These are phyloP conservation scores for Agonum fuliginosum DNA, from an alignment of 2,888 invertebrate genomes.

Conservation along the genomic window DNA sequence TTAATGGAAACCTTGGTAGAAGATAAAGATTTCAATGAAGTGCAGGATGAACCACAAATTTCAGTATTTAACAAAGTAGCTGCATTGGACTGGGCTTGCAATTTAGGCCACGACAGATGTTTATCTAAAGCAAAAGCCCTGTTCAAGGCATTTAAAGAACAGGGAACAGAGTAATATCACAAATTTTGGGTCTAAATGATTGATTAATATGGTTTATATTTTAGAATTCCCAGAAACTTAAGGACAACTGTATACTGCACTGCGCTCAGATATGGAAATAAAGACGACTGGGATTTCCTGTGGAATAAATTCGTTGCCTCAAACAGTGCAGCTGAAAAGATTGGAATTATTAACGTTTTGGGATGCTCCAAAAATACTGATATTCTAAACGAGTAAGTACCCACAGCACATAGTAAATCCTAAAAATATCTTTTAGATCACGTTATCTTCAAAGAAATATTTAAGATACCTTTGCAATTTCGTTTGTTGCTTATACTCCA, in stretches of 20 bases:
- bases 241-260: conserved; percentile 85
- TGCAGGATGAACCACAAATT: conserved; percentile 71
- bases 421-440: too few relatives aligned
- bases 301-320: conserved; percentile 76
- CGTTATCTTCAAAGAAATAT: too few relatives aligned
- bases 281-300: conserved; percentile 79
- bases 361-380: conserved; percentile 79
- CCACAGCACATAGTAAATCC: not conserved
- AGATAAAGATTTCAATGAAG: conserved; percentile 61
- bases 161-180: conserved; percentile 57
- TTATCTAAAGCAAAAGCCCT: conserved; percentile 71
- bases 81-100: conserved; percentile 80
- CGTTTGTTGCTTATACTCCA: too few relatives aligned
- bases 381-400: conserved; percentile 75
- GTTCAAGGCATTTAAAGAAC: conserved; percentile 70
- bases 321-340: conserved; percentile 82
- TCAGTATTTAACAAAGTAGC: conserved; percentile 77
- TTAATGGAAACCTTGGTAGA: conserved; percentile 62
- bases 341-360: conserved; percentile 78
- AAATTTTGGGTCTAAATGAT: conserved; percentile 46
- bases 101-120: conserved; percentile 78
- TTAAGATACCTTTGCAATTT: too few relatives aligned
- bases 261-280: conserved; percentile 79
- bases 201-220: conserved; percentile 62
- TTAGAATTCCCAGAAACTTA: conserved; percentile 79